Conservation (phyloP, 2,797 vertebrate species). For the Hydrolagus colliei region DNA sequence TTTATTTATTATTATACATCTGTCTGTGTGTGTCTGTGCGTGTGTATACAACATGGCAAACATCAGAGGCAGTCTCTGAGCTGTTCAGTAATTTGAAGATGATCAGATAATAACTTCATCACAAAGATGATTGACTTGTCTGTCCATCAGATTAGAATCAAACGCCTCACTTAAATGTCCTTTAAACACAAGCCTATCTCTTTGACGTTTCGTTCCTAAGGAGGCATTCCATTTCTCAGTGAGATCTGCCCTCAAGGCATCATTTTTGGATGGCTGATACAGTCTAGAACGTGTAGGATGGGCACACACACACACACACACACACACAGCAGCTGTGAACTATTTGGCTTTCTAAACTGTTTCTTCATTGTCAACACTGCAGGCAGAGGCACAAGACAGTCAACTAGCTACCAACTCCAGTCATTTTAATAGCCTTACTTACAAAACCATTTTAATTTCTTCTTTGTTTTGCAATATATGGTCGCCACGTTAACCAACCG, state of each 20-base stretch:
- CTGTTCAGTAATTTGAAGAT: neutral
- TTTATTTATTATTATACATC: slow-evolving; percentile 1
- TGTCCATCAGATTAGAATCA: neutral
- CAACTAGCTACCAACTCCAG: neutral
- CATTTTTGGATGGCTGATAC: neutral
- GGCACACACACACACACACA: too few relatives aligned
- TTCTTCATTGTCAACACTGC: neutral
- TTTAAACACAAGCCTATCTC: neutral
- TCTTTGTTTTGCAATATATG: neutral
- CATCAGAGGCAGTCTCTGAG: neutral
- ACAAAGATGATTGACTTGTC: neutral
- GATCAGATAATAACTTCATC: neutral
- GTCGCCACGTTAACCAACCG: neutral
- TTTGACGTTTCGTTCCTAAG: neutral
- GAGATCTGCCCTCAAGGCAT: neutral
- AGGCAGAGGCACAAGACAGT: too few relatives aligned
- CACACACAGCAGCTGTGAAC: neutral
- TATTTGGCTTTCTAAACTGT: neutral
- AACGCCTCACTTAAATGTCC: neutral
- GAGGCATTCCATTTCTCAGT: neutral
- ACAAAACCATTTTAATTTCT: neutral
- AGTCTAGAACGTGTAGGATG: neutral
- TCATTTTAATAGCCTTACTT: neutral
- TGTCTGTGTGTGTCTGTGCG: neutral
- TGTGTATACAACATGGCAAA: neutral